Evolutionary conservation across 1,140 invertebrate species (phyloP), one percentile per base, ranked within the genome.

Genomic region (Melitaea cinxia): DNA sequence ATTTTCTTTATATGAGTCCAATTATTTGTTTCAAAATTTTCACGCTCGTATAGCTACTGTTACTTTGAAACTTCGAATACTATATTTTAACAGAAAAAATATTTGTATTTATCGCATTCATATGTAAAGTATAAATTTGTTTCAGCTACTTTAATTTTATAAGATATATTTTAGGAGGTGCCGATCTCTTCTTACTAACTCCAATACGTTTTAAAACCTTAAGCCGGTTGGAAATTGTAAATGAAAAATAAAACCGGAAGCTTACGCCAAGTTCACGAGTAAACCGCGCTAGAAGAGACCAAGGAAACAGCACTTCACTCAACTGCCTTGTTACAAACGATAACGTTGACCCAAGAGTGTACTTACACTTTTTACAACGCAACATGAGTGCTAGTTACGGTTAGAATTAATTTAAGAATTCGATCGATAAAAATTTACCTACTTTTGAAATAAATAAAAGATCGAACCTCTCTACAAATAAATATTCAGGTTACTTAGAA

Each of bases 221-320:
- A 79, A 82, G 73, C 73, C 67, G 72, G 42, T 33, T 59, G 68
- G 70, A 75, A 72, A 75, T 76, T 60, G 72, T 72, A 74, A 80
- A 79, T 76, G 77, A 79, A 83, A 85, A 83, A 85, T 83, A 85
- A 83, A 83, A 80, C 75, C 72, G 66, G 52, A 65, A 49, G 69
- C 65, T 73, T 65, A 65, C 59, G 65, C 64, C 56, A 68, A 67
- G 68, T 74, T 67, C 64, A 57, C 55, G 17, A 72, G 73, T 71
- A 71, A 72, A 64, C 70, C 66, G 23, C 39, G 52, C 50, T 30
- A 58, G 66, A 47, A 47, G 50, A 52, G 49, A 35, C 14, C 21
- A 30, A 47, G 57, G 52, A 49, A 35, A 55, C 39, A 68, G 60
- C 60, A 73, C 62, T 53, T 60, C 65, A 68, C 56, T 47, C 63